Evolutionary conservation across 2,797 vertebrate genomes (phyloP).

Genomic region (Petrocephalus sullivani): DNA sequence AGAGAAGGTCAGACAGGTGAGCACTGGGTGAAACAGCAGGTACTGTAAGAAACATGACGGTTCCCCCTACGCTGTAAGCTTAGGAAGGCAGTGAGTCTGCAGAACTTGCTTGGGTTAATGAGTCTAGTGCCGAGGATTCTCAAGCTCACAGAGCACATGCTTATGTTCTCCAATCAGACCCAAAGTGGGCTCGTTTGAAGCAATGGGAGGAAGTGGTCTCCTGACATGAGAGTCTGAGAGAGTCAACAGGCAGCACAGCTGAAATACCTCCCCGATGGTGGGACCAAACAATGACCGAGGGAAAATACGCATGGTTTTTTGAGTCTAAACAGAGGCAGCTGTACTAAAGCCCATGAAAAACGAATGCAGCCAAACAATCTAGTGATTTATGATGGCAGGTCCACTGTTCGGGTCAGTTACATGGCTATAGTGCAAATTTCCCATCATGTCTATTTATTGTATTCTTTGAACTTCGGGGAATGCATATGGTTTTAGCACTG

Average conservation of each 20-base stretch:
- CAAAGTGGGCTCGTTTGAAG: neutral
- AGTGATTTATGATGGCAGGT: neutral
- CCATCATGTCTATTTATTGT: neutral
- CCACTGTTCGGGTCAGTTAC: neutral
- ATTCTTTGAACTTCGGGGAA: neutral
- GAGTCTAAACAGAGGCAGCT: neutral
- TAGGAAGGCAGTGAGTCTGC: neutral
- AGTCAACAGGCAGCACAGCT: slow-evolving; percentile 1
- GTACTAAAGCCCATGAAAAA: neutral
- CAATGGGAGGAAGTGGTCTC: neutral
- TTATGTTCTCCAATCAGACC: neutral
- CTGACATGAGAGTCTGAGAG: neutral
- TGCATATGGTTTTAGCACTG: neutral
- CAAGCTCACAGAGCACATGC: neutral
- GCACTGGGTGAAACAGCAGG: neutral
- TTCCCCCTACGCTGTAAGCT: neutral
- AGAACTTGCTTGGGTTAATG: neutral
- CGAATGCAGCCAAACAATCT: neutral
- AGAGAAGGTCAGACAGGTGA: neutral
- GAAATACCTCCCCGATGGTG: neutral
- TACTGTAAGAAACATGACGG: neutral
- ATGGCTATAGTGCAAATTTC: neutral
- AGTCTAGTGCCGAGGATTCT: neutral
- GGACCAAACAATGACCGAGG: neutral
- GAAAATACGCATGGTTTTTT: neutral